These are phyloP conservation scores for Nesidiocoris tenuis DNA, from an alignment of 2,888 invertebrate genomes.

Conservation along the genomic window DNA sequence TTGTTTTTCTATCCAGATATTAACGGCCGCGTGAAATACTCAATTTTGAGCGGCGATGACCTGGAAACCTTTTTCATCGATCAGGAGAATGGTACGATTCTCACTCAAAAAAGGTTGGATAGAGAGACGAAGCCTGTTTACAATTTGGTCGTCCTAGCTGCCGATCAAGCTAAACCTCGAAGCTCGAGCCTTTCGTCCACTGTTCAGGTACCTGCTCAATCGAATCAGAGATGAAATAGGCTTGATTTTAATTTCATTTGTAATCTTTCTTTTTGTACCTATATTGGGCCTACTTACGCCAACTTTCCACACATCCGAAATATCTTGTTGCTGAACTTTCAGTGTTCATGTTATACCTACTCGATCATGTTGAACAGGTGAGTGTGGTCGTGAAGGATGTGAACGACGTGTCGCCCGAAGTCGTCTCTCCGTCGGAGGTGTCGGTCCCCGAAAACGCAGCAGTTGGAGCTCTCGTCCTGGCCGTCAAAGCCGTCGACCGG, in stretches of 20 bases:
- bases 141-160: constrained; percentile 81
- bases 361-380: constrained; percentile 63
- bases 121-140: constrained; percentile 79
- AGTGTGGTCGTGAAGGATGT: constrained; percentile 84
- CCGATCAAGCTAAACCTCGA: constrained; percentile 74
- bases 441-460: constrained; percentile 82
- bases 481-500: constrained; percentile 82
- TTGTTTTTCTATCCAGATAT: constrained; percentile 61
- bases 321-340: too few relatives aligned
- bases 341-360: too few relatives aligned
- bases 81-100: constrained; percentile 78
- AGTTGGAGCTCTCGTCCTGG: constrained; percentile 82
- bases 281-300: too few relatives aligned
- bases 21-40: constrained; percentile 81
- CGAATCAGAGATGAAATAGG: too few relatives aligned
- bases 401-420: constrained; percentile 87
- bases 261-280: too few relatives aligned
- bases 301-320: too few relatives aligned
- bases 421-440: constrained; percentile 76
- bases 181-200: constrained; percentile 78
- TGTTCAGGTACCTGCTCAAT: constrained; percentile 81
- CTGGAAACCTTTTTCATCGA: constrained; percentile 71
- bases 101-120: constrained; percentile 73
- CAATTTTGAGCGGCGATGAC: constrained; percentile 79
- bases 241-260: too few relatives aligned